phyloP scores from a whole-genome alignment of 2,797 vertebrate genomes.

The Clarias pachynema region DNA sequence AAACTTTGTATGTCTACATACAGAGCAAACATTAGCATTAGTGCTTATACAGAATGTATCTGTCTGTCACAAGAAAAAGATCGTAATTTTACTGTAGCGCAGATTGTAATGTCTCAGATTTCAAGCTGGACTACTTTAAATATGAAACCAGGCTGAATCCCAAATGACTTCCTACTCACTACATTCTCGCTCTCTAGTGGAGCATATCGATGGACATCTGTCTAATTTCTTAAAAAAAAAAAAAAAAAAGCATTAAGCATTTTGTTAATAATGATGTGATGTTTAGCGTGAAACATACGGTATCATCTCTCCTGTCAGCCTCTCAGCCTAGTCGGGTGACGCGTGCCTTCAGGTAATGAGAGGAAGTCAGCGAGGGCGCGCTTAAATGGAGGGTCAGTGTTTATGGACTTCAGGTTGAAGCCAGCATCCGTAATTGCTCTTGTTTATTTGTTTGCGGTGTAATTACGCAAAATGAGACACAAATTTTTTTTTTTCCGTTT shows the following conservation, averaged over 20 bases:
- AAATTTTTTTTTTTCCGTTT: conserved; percentile 4
- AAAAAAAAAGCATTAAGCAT: neutral
- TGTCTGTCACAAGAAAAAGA: neutral
- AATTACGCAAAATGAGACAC: conserved; percentile 66
- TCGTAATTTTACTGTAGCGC: neutral
- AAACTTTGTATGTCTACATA: neutral
- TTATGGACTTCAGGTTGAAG: conserved; percentile 56
- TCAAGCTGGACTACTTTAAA: neutral
- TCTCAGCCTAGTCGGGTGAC: neutral
- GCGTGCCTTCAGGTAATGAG: neutral
- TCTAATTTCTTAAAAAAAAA: neutral
- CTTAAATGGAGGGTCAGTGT: conserved; percentile 40
- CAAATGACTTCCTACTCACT: neutral
- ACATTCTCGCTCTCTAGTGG: neutral
- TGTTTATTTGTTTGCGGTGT: conserved; percentile 37
- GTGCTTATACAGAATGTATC: neutral
- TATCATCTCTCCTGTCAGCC: neutral
- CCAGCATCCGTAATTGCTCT: conserved; percentile 54
- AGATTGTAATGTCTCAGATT: neutral
- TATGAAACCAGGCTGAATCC: neutral
- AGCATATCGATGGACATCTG: neutral
- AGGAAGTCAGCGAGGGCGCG: neutral
- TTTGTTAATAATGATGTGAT: neutral
- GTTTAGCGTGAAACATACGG: neutral
- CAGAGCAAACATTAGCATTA: neutral